Evolutionary conservation across 2,113 vertebrate genomes (phyloP), one percentile per base, ranked within the genome.

Genomic region (Ochotona curzoniae): DNA sequence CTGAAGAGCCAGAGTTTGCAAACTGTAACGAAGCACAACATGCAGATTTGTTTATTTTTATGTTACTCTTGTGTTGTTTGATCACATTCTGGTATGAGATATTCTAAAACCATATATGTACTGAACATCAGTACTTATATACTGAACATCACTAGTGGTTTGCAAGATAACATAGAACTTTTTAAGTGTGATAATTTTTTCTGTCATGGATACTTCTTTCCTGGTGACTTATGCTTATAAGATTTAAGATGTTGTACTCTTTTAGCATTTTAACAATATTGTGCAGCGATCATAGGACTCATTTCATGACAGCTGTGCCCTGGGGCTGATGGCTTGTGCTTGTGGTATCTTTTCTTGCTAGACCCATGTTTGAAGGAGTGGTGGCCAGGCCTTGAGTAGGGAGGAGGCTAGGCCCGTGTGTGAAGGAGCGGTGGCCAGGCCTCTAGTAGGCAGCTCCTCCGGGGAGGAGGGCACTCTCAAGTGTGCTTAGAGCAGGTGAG

Each of bases 21-120:
- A 63, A 79, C 51, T 87, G 7, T 64, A 81, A 28, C 83, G 84
- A 73, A 70, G 18, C 32, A 78, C 15, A 57, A 14, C 54, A 70
- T 74, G 60, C 21, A 84, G 69, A 32, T 51, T 83, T 91, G 60
- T 82, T 25, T 69, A 51, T 87, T 96, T 78, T 74, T 47, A 57
- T 81, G 84, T 92, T 83, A 25, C 14, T 87, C 76, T 83, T 92
- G 26, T 64, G 90, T 83, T 81, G 70, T 93, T n/a, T 87, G 61
- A 83, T 87, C 70, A 86, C 44, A 87, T 80, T 61, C 66, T 88
- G 57, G 76, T 47, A 57, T 70, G 67, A 73, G 70, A 28, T n/a
- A n/a, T n/a, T n/a, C n/a, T n/a, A n/a, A n/a, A n/a, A n/a, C n/a
- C n/a, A n/a, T n/a, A n/a, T n/a, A n/a, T n/a, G n/a, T n/a, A n/a